Evolutionary conservation across 2,888 invertebrate genomes (phyloP), one percentile per base, ranked within the genome.

Genomic region (Drosophila demipolita): DNA sequence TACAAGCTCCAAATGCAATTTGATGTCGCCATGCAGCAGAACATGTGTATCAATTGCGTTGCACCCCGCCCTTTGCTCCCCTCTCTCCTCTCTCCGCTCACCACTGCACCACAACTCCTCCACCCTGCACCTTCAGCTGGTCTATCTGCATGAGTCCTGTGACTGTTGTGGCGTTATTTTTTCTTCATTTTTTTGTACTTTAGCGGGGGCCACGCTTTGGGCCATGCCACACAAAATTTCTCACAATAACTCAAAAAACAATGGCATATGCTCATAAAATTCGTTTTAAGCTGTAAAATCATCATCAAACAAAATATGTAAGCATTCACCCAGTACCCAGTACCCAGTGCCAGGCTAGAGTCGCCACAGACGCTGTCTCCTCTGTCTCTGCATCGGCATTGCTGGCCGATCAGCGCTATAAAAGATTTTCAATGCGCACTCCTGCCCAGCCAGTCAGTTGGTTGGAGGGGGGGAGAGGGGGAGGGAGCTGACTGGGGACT

Each of bases 231-330:
- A 71, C 80, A 74, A 75, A 71, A 83, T 78, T 91, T 91, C 92
- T 90, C 91, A 91, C 87, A 89, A 89, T 91, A 86, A 87, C 85
- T 91, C 86, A 90, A 89, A 90, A 89, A 91, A 90, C 91, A 91
- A 90, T 90, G 87, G 90, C 81, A 82, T 82, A 86, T 89, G 84
- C 90, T 92, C 91, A 91, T 91, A 91, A 91, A 91, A 92, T 89
- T 90, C 90, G 87, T 91, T 91, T 91, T 92, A 92, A 91, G 91
- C 91, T 92, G 92, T 91, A 92, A 91, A 91, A 91, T 87, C 91
- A 92, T 92, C 91, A 91, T 91, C 90, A 90, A 89, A 81, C 88
- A 80, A 83, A 86, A 85, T 85, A 82, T 87, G 86, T 89, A 73
- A 80, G 82, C 89, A 70, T 75, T 67, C 69, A 66, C 72, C 66